Percentiles rank a stretch among this genome's conserved stretches.
Conservation (phyloP, 2,113 vertebrate species). For the Prionailurus bengalensis region DNA sequence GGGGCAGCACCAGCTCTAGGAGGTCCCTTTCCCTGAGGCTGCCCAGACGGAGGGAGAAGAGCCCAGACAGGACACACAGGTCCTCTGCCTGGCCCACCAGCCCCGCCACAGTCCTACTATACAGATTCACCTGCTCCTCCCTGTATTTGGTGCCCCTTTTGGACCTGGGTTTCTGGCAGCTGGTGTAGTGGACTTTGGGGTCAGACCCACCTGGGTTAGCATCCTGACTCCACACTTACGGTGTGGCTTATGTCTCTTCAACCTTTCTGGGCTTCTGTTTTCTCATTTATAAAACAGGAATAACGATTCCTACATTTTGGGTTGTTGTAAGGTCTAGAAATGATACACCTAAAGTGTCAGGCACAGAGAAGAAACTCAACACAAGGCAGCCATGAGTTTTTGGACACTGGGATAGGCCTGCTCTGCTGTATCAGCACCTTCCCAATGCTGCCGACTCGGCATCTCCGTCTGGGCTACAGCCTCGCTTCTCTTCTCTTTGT, state of each 20-base stretch:
- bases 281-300: background rate
- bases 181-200: background rate
- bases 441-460: background rate
- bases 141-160: background rate
- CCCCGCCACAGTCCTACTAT: background rate
- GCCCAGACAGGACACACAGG: background rate
- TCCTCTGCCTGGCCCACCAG: background rate
- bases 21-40: background rate
- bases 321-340: background rate
- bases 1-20: background rate
- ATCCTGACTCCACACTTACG: background rate
- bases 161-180: background rate
- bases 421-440: background rate
- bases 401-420: background rate
- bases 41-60: background rate
- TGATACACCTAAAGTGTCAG: background rate
- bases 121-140: background rate
- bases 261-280: background rate
- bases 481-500: constrained; percentile 25
- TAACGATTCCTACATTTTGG: background rate
- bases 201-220: background rate
- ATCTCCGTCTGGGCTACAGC: background rate
- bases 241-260: background rate
- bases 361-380: constrained; percentile 34
- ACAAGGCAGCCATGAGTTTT: background rate